phyloP scores from a whole-genome alignment of 2,797 vertebrate species.

The Tenualosa ilisha region DNA sequence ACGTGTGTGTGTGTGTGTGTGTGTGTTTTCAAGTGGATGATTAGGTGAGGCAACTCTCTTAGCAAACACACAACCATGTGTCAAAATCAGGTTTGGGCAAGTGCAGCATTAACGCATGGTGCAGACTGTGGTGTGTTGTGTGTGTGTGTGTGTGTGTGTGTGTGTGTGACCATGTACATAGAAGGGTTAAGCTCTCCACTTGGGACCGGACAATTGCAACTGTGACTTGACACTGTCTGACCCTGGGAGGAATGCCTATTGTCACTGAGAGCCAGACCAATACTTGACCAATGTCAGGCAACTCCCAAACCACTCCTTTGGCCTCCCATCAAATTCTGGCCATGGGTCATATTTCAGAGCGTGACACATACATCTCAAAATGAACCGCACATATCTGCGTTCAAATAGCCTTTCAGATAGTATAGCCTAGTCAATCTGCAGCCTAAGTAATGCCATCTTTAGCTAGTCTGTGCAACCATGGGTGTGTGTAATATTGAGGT shows the following conservation, averaged over 20 bases:
- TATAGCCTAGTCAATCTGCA: background rate
- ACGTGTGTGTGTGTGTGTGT: conserved; percentile 8
- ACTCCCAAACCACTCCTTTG: background rate
- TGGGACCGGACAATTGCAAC: background rate
- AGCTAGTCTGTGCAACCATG: background rate
- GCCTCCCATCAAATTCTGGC: background rate
- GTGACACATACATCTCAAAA: background rate
- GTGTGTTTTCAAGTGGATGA: no score
- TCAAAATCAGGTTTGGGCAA: background rate
- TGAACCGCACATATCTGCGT: background rate
- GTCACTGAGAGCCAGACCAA: background rate
- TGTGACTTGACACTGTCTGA: background rate
- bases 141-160: background rate
- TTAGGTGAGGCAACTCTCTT: background rate
- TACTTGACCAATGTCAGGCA: background rate
- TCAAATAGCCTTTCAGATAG: background rate
- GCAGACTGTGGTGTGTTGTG: background rate
- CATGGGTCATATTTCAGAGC: background rate
- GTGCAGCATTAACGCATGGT: background rate
- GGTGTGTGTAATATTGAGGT: background rate
- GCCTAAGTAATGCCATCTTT: background rate
- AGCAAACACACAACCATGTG: conserved; percentile 6
- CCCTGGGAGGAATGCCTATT: background rate
- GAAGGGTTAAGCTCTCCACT: background rate
- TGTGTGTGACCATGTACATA: background rate